A percentile compares a stretch with the other conserved stretches of the same genome.
phyloP scores from a whole-genome alignment of 2,113 vertebrate species.

The Muscicapa adusta region DNA sequence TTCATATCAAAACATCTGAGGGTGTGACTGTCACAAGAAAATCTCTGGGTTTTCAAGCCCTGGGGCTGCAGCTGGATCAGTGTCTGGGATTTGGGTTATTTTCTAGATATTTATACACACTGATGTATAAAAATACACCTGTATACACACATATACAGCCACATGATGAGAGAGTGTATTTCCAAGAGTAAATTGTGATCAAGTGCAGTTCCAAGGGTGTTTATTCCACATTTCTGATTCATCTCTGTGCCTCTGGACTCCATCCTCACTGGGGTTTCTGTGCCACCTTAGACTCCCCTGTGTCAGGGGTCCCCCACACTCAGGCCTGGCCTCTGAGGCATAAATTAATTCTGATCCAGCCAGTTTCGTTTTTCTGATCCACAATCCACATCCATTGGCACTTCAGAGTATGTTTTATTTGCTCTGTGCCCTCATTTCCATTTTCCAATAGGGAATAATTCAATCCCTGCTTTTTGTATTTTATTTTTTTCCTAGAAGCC shows the following conservation, averaged over 20 bases:
- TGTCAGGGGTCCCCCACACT: background rate
- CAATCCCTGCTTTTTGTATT: background rate
- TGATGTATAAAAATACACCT: background rate
- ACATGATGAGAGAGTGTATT: too few species aligned
- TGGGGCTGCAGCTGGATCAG: background rate
- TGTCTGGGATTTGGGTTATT: background rate
- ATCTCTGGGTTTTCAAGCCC: background rate
- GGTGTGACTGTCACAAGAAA: background rate
- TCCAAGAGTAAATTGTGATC: background rate
- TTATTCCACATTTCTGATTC: background rate
- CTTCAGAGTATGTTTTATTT: background rate
- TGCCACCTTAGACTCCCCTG: background rate
- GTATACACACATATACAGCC: too few species aligned
- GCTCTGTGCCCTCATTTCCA: background rate
- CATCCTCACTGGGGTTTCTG: accelerated
- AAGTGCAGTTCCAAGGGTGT: background rate
- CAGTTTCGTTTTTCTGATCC: background rate
- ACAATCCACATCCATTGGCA: background rate
- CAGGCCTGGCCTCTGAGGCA: background rate
- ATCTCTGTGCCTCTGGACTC: background rate
- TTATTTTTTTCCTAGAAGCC: background rate
- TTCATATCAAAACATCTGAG: background rate
- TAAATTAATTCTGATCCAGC: background rate
- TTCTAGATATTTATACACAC: background rate
- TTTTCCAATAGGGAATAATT: background rate